Base-by-base conservation (phyloP, 2,888 invertebrate genomes). In the Malthinus flaveolus region DNA sequence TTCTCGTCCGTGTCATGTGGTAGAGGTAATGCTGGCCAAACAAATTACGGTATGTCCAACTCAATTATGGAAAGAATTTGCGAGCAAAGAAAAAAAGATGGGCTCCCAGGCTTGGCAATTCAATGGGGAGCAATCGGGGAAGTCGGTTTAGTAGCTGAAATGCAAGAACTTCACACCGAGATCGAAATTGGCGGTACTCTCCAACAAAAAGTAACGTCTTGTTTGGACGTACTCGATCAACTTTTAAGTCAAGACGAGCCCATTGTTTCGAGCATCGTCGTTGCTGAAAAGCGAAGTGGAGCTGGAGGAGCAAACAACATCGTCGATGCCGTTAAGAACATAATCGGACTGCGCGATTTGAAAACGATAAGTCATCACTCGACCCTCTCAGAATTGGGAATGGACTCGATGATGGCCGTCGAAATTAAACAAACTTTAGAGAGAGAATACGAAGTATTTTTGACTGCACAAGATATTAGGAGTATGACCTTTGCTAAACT, bases 361-460 rank as follows among this genome's bases (percentile, higher is more conserved):
- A 91, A 88, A 77, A 85, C 84, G 0, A 84, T 87, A 1, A 89
- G 89, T 42, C 83, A 85, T 60, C 86, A 87, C 70, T 84, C 87
- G 1, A 86, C 89, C 0, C 80, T 98, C 1, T 91, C 93, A 1
- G 97, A 97, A 75, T 81, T 98, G 63, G 97, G 97, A 33, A 91
- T 98, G 88, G 97, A 98, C 80, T 97, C 97, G 1, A 87, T 97
- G 82, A 97, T 95, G 94, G 94, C 93, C 0, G 93, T 96, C 0
- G 97, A 98, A 79, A 94, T 98, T 66, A 96, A 96, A 69, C 95
- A 96, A 78, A 90, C 90, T 0, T 78, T 96, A 1, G 95, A 96
- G 76, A 82, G 94, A 68, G 93, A 95, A 74, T 95, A 90, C 73
- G 95, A 96, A 72, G 81, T 97, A 50, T 87, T 89, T 74, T 81